Evolutionary conservation across 2,888 invertebrate genomes (phyloP).

Genomic region (Pterobdella sp.): DNA sequence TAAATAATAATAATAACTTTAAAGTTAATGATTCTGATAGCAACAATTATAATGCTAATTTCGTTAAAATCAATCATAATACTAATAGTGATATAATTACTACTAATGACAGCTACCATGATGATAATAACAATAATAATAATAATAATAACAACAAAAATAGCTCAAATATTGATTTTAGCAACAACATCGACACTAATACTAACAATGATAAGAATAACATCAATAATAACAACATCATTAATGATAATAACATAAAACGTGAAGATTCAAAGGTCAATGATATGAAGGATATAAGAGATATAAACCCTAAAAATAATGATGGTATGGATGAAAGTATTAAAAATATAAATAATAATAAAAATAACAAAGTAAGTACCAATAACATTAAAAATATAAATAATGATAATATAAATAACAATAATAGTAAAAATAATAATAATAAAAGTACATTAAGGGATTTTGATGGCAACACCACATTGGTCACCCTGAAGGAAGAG

Average conservation of each 20-base stretch:
- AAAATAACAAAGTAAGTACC: neutral
- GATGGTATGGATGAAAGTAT: neutral
- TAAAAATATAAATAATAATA: neutral
- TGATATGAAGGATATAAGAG: neutral
- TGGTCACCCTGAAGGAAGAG: too few species aligned
- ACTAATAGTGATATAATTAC: slow-evolving; percentile 12
- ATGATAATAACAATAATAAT: slow-evolving; percentile 18
- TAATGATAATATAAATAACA: neutral
- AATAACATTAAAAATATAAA: neutral
- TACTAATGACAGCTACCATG: slow-evolving; percentile 12
- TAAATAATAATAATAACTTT: neutral
- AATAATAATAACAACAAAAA: neutral
- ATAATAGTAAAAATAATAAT: neutral
- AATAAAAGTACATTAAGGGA: neutral
- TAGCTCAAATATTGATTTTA: neutral
- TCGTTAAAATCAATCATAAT: slow-evolving; percentile 8
- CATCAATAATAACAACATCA: neutral
- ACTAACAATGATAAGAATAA: neutral
- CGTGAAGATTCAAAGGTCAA: neutral
- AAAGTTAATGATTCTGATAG: neutral
- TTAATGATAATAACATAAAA: slow-evolving; percentile 1
- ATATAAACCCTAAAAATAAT: neutral
- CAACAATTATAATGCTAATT: neutral
- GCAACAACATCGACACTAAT: neutral
- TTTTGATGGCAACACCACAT: neutral